Base-by-base conservation (phyloP, 2,797 vertebrate species). In the Mycteria americana region DNA sequence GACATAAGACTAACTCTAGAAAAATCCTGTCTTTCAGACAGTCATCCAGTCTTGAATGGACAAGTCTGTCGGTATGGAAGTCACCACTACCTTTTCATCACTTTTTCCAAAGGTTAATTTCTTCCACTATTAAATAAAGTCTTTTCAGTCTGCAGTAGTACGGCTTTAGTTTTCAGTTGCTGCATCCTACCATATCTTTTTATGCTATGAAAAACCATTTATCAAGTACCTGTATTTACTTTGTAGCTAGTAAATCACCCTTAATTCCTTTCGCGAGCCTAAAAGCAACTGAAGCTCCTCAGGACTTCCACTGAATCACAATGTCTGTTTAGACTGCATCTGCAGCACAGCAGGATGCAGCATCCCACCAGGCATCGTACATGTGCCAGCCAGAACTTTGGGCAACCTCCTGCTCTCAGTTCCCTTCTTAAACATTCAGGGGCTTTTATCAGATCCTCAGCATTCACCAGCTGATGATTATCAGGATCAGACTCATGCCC, bases 31-130 rank as follows among this genome's bases (percentile, higher is more conserved):
- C 45, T 94, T 83, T 93, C 76, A 95, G 45, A 64, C 4, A 13
- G 48, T 24, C 30, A 72, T 53, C 39, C 37, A 74, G 60, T 46
- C 75, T 54, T 78, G 53, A 72, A 88, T 24, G 43, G 73, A 70
- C 48, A 64, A n/a, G 14, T 90, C 64, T 70, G 45, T 60, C 6
- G 1, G 85, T 75, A 74, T 0, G 0, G 54, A 95, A 95, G 37
- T 56, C 83, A 84, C 60, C 14, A 41, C 21, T 56, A 83, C 10
- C 23, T 13, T 81, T 94, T 62, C 41, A 64, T 51, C 27, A 33
- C 18, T 85, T 94, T 83, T 93, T 88, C 68, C 88, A 90, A 57
- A 77, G 19, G 16, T 84, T 83, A 64, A 60, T 68, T 95, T 94
- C 30, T 92, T 94, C 85, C 76, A 84, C 37, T 53, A 5, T 75